phyloP scores from a whole-genome alignment of 1,140 invertebrate species.

The Drosophila ercepeae region DNA sequence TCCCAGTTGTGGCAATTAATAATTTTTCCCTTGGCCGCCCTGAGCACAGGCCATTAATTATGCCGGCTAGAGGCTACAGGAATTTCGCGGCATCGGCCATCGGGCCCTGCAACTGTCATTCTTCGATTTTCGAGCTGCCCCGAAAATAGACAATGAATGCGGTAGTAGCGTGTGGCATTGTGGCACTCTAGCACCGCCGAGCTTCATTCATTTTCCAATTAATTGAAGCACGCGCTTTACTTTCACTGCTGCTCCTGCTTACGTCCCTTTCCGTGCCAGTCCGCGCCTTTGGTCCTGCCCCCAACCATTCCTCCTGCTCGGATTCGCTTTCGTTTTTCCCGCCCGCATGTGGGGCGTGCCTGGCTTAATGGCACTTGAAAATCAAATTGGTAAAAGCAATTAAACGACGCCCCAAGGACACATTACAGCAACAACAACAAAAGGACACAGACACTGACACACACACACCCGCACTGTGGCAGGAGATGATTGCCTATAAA shows the following conservation, averaged over 20 bases:
- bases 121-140: conserved; percentile 43
- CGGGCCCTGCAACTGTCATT: conserved; percentile 38
- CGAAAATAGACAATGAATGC: conserved; percentile 66
- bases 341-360: conserved; percentile 50
- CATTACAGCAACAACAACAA: conserved; percentile 70
- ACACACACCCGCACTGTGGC: conserved; percentile 17
- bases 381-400: conserved; percentile 84
- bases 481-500: conserved; percentile 75
- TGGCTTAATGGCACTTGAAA: conserved; percentile 83
- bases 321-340: conserved; percentile 65
- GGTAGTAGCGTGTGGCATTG: conserved; percentile 10
- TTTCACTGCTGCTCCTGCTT: conserved; percentile 56
- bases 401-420: conserved; percentile 84
- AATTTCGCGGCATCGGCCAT: conserved; percentile 17
- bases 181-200: background rate
- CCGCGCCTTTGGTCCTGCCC: background rate
- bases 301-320: background rate
- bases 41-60: conserved; percentile 74
- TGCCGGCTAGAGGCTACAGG: conserved; percentile 44
- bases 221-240: conserved; percentile 80
- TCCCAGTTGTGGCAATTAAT: conserved; percentile 82
- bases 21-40: conserved; percentile 59
- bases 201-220: conserved; percentile 80
- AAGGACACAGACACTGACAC: conserved; percentile 24
- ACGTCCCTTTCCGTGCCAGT: background rate